A percentile compares a stretch with the other conserved stretches of the same genome.
phyloP scores from a whole-genome alignment of 1,140 invertebrate genomes.

The Yoshiicerus persimilis region DNA sequence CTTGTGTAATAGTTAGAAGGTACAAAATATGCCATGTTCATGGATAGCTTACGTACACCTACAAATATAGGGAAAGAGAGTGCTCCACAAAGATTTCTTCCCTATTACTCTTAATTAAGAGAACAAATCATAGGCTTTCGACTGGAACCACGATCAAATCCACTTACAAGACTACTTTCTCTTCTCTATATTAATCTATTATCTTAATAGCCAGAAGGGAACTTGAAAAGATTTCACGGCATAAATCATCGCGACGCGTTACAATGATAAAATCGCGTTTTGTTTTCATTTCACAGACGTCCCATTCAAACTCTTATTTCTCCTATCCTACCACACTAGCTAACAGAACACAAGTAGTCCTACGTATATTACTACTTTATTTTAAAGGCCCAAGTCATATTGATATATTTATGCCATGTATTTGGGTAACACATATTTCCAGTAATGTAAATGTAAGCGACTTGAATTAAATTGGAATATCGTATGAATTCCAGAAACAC shows the following conservation, averaged over 20 bases:
- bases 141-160: conserved; percentile 29
- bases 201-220: conserved; percentile 39
- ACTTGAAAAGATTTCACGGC: conserved; percentile 34
- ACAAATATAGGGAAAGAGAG: not conserved
- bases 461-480: not conserved
- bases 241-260: conserved; percentile 39
- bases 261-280: conserved; percentile 35
- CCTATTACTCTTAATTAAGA: conserved; percentile 39
- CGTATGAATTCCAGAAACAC: not conserved
- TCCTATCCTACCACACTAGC: not conserved
- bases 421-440: not conserved
- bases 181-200: conserved; percentile 38
- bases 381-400: not conserved
- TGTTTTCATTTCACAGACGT: conserved; percentile 32
- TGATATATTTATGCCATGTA: not conserved
- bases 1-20: not conserved
- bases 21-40: not conserved
- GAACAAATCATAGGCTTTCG: conserved; percentile 30
- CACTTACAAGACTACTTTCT: conserved; percentile 30
- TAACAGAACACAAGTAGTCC: too few relatives aligned
- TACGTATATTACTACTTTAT: not conserved
- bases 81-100: not conserved
- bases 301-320: not conserved
- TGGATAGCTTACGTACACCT: not conserved
- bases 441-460: not conserved